Evolutionary conservation across 2,797 vertebrate species (phyloP).

Genomic region (Sciurus vulgaris): DNA sequence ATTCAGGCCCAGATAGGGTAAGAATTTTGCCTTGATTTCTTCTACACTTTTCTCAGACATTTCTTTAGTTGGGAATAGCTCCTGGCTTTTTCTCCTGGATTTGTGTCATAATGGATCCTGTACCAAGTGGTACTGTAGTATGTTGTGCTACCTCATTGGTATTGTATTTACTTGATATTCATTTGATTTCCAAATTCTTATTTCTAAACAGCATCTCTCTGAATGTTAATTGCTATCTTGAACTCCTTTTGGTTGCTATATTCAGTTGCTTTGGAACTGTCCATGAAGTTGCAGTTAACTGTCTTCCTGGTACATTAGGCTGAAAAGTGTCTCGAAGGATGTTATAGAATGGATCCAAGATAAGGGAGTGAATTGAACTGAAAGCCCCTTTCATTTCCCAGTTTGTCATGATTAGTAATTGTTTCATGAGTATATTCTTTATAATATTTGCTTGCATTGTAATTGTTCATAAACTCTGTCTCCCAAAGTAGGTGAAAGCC

Average conservation of each 20-base stretch:
- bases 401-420: neutral
- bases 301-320: neutral
- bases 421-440: neutral
- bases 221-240: neutral
- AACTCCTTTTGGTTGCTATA: neutral
- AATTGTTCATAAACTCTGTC: neutral
- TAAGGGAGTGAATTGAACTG: neutral
- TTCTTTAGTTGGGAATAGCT: neutral
- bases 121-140: neutral
- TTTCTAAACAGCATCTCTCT: slow-evolving; percentile 28
- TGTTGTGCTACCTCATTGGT: neutral
- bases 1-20: neutral
- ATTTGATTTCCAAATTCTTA: neutral
- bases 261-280: neutral
- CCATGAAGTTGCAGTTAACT: neutral
- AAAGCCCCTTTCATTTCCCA: neutral
- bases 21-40: neutral
- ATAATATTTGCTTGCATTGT: neutral
- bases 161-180: neutral
- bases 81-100: neutral
- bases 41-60: neutral
- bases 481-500: neutral
- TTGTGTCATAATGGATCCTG: neutral
- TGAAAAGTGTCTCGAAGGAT: neutral
- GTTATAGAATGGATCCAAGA: neutral